These are phyloP conservation scores for Ophiothrix spiculata DNA, from an alignment of 35 echinoderm and acorn worm genomes.

Conservation along the genomic window DNA sequence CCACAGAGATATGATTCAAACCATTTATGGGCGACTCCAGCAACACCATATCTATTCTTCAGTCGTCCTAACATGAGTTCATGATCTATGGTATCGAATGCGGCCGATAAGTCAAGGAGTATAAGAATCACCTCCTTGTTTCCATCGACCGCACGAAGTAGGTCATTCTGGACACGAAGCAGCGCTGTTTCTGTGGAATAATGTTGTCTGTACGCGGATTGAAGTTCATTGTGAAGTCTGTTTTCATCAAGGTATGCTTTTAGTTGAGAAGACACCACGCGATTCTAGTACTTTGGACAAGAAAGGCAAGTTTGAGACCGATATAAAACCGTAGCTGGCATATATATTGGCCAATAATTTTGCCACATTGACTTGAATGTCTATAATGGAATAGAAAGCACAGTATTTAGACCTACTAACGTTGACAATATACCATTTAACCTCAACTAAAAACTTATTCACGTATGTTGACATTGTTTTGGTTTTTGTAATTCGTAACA, in stretches of 20 bases:
- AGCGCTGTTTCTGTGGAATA: constrained; percentile 33
- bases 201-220: neutral
- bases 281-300: neutral
- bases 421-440: too few relatives aligned
- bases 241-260: neutral
- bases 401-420: too few relatives aligned
- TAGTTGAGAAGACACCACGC: neutral
- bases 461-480: too few relatives aligned
- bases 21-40: constrained; percentile 37
- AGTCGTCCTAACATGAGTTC: constrained; percentile 19
- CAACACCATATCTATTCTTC: constrained; percentile 34
- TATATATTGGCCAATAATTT: too few relatives aligned
- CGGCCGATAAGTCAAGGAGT: constrained; percentile 39
- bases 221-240: neutral
- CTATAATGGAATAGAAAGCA: too few relatives aligned
- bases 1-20: constrained; percentile 14
- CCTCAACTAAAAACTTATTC: too few relatives aligned
- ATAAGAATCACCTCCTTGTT: constrained; percentile 29
- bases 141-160: constrained; percentile 19
- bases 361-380: too few relatives aligned
- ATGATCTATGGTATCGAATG: constrained; percentile 57
- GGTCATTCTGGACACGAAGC: constrained; percentile 33
- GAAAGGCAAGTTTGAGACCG: neutral
- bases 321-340: too few relatives aligned
- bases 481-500: too few relatives aligned